phyloP scores from a whole-genome alignment of 2,888 invertebrate genomes.

The Sphecodes monilicornis region DNA sequence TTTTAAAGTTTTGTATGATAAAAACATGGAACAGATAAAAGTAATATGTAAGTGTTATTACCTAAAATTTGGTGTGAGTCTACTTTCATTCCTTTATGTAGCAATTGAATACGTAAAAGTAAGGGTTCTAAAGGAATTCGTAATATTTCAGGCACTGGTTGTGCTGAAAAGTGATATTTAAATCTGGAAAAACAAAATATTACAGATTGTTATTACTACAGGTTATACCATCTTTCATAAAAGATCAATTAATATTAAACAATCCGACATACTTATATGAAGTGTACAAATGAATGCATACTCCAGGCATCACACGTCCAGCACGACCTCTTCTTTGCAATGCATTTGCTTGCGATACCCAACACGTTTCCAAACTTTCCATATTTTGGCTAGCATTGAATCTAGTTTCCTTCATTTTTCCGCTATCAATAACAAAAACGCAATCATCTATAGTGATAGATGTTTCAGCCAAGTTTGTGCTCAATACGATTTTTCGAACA shows the following conservation, averaged over 20 bases:
- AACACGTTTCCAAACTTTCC: constrained; percentile 94
- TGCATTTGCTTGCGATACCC: constrained; percentile 96
- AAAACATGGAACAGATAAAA: constrained; percentile 28
- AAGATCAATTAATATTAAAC: not conserved
- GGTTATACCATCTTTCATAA: not conserved
- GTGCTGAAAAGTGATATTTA: constrained; percentile 88
- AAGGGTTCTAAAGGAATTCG: constrained; percentile 94
- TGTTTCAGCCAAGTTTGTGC: constrained; percentile 97
- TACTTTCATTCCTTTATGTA: constrained; percentile 84
- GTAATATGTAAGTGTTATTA: constrained; percentile 72
- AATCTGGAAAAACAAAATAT: constrained; percentile 83
- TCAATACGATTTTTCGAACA: constrained; percentile 93
- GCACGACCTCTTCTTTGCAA: constrained; percentile 95
- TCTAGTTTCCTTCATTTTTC: constrained; percentile 95
- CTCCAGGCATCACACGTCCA: constrained; percentile 95
- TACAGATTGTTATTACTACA: not conserved
- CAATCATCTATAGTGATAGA: constrained; percentile 98
- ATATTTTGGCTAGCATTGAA: constrained; percentile 94
- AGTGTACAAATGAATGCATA: constrained; percentile 95
- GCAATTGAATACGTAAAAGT: constrained; percentile 90
- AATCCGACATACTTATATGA: constrained; percentile 85
- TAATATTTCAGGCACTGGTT: constrained; percentile 95
- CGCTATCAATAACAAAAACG: constrained; percentile 96
- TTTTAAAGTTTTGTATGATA: not conserved
- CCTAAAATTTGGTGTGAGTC: constrained; percentile 86